phyloP scores from a whole-genome alignment of 2,113 vertebrate species.

The Turdus rufiventris region DNA sequence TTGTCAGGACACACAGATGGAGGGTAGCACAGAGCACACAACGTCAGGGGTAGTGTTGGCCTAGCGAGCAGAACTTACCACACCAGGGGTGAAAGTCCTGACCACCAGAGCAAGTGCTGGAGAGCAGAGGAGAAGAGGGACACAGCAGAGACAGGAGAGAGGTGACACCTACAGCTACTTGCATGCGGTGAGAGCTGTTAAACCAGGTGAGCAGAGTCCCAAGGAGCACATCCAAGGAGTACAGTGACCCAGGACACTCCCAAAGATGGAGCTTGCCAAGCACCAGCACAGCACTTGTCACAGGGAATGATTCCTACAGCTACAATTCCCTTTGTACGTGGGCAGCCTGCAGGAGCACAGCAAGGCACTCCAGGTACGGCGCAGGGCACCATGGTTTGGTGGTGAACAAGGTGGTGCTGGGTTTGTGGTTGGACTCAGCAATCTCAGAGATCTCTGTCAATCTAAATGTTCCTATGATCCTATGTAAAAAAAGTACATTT shows the following conservation, averaged over 20 bases:
- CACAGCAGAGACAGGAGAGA: slow-evolving; percentile 20
- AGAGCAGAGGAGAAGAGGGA: slow-evolving; percentile 3
- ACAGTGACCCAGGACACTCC: background rate
- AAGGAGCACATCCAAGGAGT: background rate
- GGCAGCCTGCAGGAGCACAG: slow-evolving; percentile 60
- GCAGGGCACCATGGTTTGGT: accelerated
- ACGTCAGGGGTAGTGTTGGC: background rate
- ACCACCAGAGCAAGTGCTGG: background rate
- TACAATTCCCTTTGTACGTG: background rate
- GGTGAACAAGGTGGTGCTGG: background rate
- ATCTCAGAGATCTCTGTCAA: background rate
- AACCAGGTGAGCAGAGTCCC: slow-evolving; percentile 50
- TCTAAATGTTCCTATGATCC: background rate
- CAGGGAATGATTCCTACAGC: background rate
- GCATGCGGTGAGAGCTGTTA: slow-evolving; percentile 75
- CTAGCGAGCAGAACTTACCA: slow-evolving; percentile 60
- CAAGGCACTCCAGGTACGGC: background rate
- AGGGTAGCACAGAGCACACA: background rate
- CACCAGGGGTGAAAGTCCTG: background rate
- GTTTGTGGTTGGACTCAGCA: background rate
- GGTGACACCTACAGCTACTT: slow-evolving; percentile 49
- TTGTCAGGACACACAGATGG: background rate
- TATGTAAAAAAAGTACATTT: background rate
- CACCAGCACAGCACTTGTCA: background rate
- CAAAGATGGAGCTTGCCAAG: background rate